Conservation (phyloP, 2,113 vertebrate species). For the Oplegnathus fasciatus region DNA sequence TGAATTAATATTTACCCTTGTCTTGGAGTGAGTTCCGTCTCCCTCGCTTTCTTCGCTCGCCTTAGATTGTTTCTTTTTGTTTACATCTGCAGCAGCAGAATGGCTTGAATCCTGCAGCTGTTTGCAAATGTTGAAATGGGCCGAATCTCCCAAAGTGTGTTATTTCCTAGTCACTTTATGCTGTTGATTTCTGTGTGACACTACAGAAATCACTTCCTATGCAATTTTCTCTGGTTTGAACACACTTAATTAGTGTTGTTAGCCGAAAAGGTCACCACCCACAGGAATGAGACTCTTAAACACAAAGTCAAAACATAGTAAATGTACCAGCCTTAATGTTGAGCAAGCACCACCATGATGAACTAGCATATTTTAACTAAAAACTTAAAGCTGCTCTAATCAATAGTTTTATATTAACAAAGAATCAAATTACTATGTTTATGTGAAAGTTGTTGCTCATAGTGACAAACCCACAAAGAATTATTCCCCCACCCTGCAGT, state of each 20-base stretch:
- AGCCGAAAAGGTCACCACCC: conserved; percentile 5
- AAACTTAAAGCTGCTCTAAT: neutral
- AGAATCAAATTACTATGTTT: neutral
- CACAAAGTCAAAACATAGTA: neutral
- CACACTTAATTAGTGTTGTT: neutral
- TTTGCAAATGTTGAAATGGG: neutral
- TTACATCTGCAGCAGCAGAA: conserved; percentile 2
- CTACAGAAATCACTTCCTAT: neutral
- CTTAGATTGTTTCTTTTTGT: neutral
- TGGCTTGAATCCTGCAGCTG: neutral
- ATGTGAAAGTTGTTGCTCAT: neutral
- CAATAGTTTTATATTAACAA: neutral
- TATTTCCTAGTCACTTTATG: neutral
- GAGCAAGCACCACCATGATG: neutral
- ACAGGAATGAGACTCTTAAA: neutral
- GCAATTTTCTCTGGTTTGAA: neutral
- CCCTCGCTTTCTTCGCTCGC: neutral
- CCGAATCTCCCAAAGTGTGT: neutral
- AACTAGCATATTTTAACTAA: neutral
- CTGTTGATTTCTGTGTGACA: neutral
- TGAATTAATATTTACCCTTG: conserved; percentile 37
- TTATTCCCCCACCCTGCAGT: neutral
- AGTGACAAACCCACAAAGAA: neutral
- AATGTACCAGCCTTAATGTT: neutral
- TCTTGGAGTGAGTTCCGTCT: neutral